Conservation (phyloP, 2,797 vertebrate genomes). For the Xenops minutus region DNA sequence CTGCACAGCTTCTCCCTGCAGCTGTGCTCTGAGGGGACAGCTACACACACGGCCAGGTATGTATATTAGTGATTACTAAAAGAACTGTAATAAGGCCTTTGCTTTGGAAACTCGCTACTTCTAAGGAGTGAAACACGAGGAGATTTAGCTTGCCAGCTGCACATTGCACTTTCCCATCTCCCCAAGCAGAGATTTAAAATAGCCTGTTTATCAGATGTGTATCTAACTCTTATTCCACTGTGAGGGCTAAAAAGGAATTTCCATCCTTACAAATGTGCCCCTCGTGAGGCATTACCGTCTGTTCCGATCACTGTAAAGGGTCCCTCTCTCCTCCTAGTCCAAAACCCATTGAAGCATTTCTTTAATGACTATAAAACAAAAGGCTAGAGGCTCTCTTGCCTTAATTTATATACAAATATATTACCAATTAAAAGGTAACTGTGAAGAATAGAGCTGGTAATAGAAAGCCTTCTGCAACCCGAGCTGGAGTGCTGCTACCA, state of each 20-base stretch:
- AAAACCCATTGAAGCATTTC: constrained; percentile 43
- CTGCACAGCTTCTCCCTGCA: constrained; percentile 19
- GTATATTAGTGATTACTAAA: constrained; percentile 41
- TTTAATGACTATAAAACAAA: constrained; percentile 23
- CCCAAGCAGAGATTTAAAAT: constrained; percentile 55
- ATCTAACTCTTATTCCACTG: constrained; percentile 51
- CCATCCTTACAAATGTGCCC: constrained; percentile 51
- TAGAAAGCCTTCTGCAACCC: constrained; percentile 27
- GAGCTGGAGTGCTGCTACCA: not conserved
- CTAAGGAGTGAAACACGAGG: constrained; percentile 35
- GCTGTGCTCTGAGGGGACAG: constrained; percentile 55
- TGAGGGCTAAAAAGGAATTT: constrained; percentile 63
- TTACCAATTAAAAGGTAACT: constrained; percentile 54
- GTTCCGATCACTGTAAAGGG: constrained; percentile 42
- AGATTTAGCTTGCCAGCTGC: constrained; percentile 50
- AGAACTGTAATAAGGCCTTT: constrained; percentile 7
- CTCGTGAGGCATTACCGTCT: constrained; percentile 49
- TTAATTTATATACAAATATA: constrained; percentile 25
- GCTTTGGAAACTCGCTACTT: constrained; percentile 1
- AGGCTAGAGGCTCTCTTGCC: not conserved
- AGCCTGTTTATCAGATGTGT: constrained; percentile 63
- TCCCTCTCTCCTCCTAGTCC: constrained; percentile 6
- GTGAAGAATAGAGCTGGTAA: constrained; percentile 32
- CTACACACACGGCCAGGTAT: constrained; percentile 44
- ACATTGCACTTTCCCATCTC: constrained; percentile 41